Base-by-base conservation (phyloP, 2,888 invertebrate species). In the Craniophora ligustri region DNA sequence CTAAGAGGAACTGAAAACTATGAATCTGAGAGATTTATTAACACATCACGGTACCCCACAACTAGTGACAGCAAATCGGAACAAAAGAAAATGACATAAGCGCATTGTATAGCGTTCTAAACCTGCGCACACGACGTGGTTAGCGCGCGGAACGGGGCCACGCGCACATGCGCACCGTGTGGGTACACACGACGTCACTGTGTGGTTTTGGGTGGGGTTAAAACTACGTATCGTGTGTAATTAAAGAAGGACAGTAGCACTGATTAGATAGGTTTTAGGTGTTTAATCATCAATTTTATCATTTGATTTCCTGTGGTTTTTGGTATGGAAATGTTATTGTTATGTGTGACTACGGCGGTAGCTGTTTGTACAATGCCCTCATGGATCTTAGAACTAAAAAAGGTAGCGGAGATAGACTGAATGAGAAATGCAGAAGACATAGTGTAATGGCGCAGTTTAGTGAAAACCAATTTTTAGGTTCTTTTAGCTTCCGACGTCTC, bases 61-160 rank as follows among this genome's bases (percentile, higher is more conserved):
- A 28, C 51, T 59, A 56, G 73, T 71, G 67, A 66, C 61, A 63
- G 46, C 53, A 55, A 67, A 55, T 23, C 45, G 62, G 68, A 73
- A 78, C 78, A 78, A 78, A 76, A 75, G 78, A 81, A 81, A 81
- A 83, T 82, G 83, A 82, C 83, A 82, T 83, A 83, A 83, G 83
- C 76, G 70, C 72, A 72, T 67, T 75, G 79, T 77, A 66, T 78
- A 69, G 66, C 63, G 64, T 51, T 51, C 46, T 56, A 51, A 44
- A 64, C 53, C 56, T 60, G 78, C 76, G 82, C 82, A 75, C 79
- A 80, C 81, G 81, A 75, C 74, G 72, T 15, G 48, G 55, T 35
- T 74, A 69, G 44, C 53, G 50, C 59, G 64, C 67, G 73, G 74
- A 74, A 74, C 73, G 73, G 34, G 67, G 67, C 38, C 73, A 74